Conservation (phyloP, 2,797 vertebrate genomes). For the Microhierax caerulescens region DNA sequence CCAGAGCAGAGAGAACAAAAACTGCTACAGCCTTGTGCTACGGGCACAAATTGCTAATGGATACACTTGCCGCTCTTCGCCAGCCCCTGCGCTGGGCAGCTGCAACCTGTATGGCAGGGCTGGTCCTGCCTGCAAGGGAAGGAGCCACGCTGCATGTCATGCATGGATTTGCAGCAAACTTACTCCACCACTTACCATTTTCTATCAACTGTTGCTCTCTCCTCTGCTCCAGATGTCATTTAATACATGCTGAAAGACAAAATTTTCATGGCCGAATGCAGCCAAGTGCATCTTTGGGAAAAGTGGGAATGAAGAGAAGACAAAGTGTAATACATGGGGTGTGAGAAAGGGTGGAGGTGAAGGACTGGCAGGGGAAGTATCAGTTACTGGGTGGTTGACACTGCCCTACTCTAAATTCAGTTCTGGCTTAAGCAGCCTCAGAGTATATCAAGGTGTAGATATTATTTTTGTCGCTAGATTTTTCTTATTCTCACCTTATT, state of each 20-base stretch:
- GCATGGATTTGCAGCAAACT: neutral
- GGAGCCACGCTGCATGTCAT: neutral
- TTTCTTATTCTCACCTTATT: neutral
- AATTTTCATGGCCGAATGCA: neutral
- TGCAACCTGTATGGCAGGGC: fast-evolving
- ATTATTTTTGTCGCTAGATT: neutral
- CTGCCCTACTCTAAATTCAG: neutral
- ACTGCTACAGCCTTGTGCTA: neutral
- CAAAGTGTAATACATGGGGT: neutral
- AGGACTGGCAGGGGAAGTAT: neutral
- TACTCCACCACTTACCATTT: neutral
- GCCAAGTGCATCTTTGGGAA: neutral
- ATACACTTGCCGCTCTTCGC: neutral
- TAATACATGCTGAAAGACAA: neutral
- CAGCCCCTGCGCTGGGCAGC: neutral
- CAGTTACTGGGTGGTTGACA: neutral
- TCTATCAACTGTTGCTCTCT: neutral
- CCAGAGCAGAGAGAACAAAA: neutral
- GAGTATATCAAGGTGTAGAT: neutral
- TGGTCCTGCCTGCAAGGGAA: neutral
- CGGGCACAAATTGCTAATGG: neutral
- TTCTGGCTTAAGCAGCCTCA: neutral
- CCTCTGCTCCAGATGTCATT: neutral
- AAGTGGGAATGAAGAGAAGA: neutral
- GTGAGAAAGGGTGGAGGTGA: neutral